These are phyloP conservation scores for Psix sp. DNA, from an alignment of 1,140 invertebrate species.

Conservation along the genomic window DNA sequence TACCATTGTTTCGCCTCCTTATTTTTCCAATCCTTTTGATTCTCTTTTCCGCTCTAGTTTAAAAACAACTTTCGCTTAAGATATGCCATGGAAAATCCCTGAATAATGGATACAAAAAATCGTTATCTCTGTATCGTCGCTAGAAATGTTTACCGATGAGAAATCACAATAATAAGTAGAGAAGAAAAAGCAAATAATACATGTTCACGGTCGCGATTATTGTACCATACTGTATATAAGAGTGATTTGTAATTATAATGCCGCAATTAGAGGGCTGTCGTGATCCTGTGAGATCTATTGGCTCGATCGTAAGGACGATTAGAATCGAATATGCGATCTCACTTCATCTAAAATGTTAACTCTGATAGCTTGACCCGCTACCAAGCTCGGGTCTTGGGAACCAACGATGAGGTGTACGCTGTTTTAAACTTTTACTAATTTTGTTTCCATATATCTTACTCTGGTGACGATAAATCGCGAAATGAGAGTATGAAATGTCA, in stretches of 20 bases:
- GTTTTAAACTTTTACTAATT: conserved; percentile 53
- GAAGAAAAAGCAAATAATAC: conserved; percentile 67
- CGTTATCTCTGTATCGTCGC: conserved; percentile 25
- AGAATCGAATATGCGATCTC: conserved; percentile 68
- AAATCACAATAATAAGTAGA: conserved; percentile 44
- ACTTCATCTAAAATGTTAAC: conserved; percentile 74
- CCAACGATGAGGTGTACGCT: conserved; percentile 60
- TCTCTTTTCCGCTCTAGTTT: too few relatives aligned
- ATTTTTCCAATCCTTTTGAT: too few relatives aligned
- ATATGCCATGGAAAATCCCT: conserved; percentile 13
- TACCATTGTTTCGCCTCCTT: neutral
- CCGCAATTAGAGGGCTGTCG: conserved; percentile 73
- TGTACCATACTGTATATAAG: conserved; percentile 63
- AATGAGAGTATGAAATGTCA: conserved; percentile 34
- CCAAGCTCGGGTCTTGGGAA: conserved; percentile 68
- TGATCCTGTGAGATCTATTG: conserved; percentile 71
- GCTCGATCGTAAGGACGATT: conserved; percentile 71
- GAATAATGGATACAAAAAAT: conserved; percentile 37
- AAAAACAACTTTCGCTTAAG: conserved; percentile 9
- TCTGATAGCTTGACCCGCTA: conserved; percentile 64
- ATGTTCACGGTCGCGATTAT: conserved; percentile 66
- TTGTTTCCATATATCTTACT: conserved; percentile 28
- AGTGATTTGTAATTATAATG: conserved; percentile 76
- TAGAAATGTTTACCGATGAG: conserved; percentile 51
- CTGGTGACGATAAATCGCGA: conserved; percentile 30